Evolutionary conservation across 1,140 invertebrate genomes (phyloP).

Genomic region (Kradibia gibbosae): DNA sequence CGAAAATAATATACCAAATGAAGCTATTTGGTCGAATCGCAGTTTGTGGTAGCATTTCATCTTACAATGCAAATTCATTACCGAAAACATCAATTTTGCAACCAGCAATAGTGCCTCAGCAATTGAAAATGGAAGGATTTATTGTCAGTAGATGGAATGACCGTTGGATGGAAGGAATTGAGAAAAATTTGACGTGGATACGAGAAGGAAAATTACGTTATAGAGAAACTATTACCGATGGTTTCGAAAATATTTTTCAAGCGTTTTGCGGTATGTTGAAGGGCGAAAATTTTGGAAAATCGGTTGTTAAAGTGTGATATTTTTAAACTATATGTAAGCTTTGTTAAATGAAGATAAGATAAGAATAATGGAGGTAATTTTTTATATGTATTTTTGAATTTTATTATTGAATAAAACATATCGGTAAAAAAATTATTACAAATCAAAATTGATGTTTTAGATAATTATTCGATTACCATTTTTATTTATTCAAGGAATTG

Average conservation of each 20-base stretch:
- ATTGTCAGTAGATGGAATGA: constrained; percentile 71
- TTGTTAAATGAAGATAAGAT: no score
- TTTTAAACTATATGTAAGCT: background rate
- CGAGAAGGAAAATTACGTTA: constrained; percentile 76
- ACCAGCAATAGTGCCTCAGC: constrained; percentile 70
- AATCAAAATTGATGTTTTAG: no score
- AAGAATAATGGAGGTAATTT: no score
- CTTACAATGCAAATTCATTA: constrained; percentile 65
- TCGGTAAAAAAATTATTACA: no score
- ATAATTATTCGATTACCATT: no score
- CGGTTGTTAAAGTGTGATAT: constrained; percentile 74
- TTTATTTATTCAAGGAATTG: no score
- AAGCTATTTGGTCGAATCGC: constrained; percentile 76
- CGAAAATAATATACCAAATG: constrained; percentile 76
- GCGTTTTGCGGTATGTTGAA: constrained; percentile 77
- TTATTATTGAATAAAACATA: no score
- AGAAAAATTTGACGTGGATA: constrained; percentile 75
- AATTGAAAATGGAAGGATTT: constrained; percentile 78
- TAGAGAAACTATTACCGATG: constrained; percentile 76
- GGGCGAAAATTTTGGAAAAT: constrained; percentile 79
- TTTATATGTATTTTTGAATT: no score
- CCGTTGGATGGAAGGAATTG: constrained; percentile 73
- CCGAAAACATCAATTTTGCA: constrained; percentile 72
- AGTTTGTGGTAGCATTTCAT: constrained; percentile 79
- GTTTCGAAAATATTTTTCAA: constrained; percentile 78